phyloP scores from a whole-genome alignment of 2,113 vertebrate genomes.

The Phainopepla nitens region DNA sequence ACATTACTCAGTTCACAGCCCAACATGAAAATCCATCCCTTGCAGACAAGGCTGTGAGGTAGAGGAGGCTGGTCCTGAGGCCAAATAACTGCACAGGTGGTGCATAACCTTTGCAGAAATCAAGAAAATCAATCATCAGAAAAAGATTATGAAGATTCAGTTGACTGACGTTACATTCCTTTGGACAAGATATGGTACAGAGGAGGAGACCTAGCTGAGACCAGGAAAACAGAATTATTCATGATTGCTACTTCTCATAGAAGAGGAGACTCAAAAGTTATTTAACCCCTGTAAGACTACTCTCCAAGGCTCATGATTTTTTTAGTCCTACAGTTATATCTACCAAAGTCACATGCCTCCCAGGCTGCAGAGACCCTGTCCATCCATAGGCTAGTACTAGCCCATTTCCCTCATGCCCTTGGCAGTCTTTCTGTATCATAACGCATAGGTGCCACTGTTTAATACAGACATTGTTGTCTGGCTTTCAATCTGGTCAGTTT shows the following conservation, averaged over 20 bases:
- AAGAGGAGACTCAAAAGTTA: background rate
- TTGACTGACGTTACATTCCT: accelerated
- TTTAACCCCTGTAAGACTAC: background rate
- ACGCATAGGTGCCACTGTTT: background rate
- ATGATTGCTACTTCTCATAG: background rate
- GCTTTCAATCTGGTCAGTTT: background rate
- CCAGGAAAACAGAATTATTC: background rate
- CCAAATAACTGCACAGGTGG: background rate
- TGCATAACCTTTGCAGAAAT: background rate
- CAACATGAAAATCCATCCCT: background rate
- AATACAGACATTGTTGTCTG: background rate
- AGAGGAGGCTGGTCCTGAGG: background rate
- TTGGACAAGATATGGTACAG: background rate
- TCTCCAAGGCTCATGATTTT: background rate
- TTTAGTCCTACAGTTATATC: background rate
- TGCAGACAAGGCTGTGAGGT: background rate
- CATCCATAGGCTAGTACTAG: background rate
- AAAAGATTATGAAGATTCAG: background rate
- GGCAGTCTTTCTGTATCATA: background rate
- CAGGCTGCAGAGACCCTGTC: background rate
- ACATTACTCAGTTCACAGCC: background rate
- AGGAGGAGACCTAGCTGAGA: background rate
- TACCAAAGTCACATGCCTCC: background rate
- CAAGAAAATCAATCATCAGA: background rate
- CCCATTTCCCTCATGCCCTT: background rate